Evolutionary conservation across 2,888 invertebrate species (phyloP).

Genomic region (Dryococelus australis): DNA sequence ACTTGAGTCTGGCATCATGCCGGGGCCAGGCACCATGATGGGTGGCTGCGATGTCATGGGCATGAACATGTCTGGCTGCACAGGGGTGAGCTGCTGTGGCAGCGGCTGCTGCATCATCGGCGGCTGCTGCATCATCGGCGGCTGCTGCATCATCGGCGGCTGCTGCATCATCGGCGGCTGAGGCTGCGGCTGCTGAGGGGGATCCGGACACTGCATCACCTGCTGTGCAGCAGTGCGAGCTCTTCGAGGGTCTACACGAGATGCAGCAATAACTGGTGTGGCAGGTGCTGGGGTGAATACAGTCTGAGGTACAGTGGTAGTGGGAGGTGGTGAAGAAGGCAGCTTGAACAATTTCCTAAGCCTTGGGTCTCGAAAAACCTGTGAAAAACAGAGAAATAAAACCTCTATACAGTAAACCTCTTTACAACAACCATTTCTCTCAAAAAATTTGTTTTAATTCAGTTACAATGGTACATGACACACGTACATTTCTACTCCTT

Average conservation of each 20-base stretch:
- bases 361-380: conserved; percentile 74
- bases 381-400: neutral
- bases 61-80: conserved; percentile 7
- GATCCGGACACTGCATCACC: neutral
- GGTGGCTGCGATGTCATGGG: neutral
- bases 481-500: no score
- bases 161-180: neutral
- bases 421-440: no score
- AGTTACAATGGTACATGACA: no score
- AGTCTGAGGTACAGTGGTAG: conserved; percentile 56
- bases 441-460: no score
- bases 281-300: conserved; percentile 63
- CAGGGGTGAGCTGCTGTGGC: neutral
- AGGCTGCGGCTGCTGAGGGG: neutral
- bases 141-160: neutral
- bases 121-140: neutral
- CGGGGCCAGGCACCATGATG: conserved; percentile 7
- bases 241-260: neutral
- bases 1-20: conserved; percentile 29
- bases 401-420: no score
- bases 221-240: conserved; percentile 25
- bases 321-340: conserved; percentile 67
- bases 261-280: conserved; percentile 47
- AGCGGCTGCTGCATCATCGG: neutral
- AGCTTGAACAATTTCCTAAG: conserved; percentile 77